phyloP scores from a whole-genome alignment of 2,113 vertebrate genomes.

The Neopipo cinnamomea region DNA sequence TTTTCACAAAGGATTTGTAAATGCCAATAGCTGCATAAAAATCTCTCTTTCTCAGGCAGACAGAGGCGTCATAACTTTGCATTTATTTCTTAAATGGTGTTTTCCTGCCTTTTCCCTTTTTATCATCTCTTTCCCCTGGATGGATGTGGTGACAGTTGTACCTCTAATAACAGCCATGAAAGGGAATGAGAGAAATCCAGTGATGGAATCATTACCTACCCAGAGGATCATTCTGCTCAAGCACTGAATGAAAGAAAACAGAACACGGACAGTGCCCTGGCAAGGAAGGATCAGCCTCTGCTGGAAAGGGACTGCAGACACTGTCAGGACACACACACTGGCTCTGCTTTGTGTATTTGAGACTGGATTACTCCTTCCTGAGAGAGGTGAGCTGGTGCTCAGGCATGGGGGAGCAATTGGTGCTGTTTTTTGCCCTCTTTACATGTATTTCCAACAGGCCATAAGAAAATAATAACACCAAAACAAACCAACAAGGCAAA shows the following conservation, averaged over 20 bases:
- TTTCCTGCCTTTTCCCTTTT: not conserved
- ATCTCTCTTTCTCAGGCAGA: conserved; percentile 66
- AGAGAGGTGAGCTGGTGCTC: too few relatives aligned
- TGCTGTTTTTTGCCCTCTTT: not conserved
- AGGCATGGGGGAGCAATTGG: fast-evolving
- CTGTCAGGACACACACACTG: not conserved
- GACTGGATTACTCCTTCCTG: fast-evolving
- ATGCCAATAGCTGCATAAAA: conserved; percentile 81
- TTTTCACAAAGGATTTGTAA: conserved; percentile 86
- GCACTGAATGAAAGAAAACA: not conserved
- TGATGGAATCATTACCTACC: fast-evolving
- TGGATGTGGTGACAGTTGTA: not conserved
- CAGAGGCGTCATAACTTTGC: conserved; percentile 56
- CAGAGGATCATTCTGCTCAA: not conserved
- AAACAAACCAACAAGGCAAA: not conserved
- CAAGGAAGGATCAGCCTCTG: not conserved
- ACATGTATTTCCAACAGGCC: not conserved
- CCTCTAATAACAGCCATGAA: not conserved
- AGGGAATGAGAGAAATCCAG: not conserved
- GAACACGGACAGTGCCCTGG: not conserved
- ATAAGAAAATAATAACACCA: not conserved
- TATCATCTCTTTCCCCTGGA: not conserved
- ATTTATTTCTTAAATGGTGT: conserved; percentile 33
- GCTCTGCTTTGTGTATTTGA: fast-evolving
- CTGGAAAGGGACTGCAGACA: not conserved